Evolutionary conservation across 2,888 invertebrate genomes (phyloP), one percentile per base, ranked within the genome.

Genomic region (Epirrita christyi): DNA sequence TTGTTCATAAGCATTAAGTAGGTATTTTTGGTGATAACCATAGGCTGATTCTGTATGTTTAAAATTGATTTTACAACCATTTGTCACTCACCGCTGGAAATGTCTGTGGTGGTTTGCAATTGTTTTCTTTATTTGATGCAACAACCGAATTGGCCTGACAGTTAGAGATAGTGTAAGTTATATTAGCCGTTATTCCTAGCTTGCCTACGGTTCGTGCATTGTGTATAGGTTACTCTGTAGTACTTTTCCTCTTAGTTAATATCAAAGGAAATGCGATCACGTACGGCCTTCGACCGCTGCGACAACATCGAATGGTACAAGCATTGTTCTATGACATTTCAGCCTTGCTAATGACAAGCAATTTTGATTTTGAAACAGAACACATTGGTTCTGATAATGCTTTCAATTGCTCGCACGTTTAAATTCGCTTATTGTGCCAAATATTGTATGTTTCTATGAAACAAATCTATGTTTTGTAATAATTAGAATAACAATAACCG

Each of bases 251-350:
- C 55, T 50, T 8, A 47, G 59, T 43, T 51, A 81, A 83, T 83
- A 75, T 80, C 80, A 72, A 72, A 81, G 84, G 85, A 90, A 91
- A 90, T 88, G 85, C 73, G 82, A 83, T 88, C 91, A 89, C 90
- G 88, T 87, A 72, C 88, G 83, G 83, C 88, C 88, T 87, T 87
- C 88, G 81, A 72, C 78, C 79, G 79, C 78, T 74, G 80, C 75
- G 83, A 85, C 84, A 86, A 77, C 74, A 75, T 72, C 76, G 73
- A 75, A 68, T 69, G 70, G 71, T 72, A 75, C 80, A 75, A 74
- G 85, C 83, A 91, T 91, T 92, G 92, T 91, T 90, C 91, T 87
- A 85, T 90, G 92, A 91, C 90, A 92, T 91, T 92, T 91, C 78
- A 88, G 88, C 81, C 83, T 83, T 77, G 81, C 88, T 89, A 91